These are phyloP conservation scores for Drosophila arizonae DNA, from an alignment of 1,140 invertebrate genomes.

Conservation along the genomic window DNA sequence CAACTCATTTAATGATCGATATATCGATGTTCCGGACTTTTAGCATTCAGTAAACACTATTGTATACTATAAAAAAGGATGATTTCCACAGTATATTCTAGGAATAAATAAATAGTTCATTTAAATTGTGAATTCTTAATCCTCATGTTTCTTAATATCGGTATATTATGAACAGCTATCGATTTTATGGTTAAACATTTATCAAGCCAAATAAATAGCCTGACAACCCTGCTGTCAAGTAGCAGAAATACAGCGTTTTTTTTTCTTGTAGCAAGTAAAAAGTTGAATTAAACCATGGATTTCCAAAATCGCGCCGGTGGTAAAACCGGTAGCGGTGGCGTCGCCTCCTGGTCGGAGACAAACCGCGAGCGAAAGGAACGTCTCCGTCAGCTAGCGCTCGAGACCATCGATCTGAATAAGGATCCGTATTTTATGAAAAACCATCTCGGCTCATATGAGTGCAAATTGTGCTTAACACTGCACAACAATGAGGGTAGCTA, in stretches of 20 bases:
- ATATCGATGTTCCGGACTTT: neutral
- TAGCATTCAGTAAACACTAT: too few species aligned
- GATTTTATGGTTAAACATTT: neutral
- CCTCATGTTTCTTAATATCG: neutral
- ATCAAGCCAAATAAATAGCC: too few species aligned
- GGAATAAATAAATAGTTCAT: too few species aligned
- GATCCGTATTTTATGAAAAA: slow-evolving; percentile 99
- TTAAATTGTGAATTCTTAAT: too few species aligned
- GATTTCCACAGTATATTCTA: too few species aligned
- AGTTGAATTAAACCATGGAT: slow-evolving; percentile 87
- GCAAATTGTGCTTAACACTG: slow-evolving; percentile 98
- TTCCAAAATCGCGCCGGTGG: slow-evolving; percentile 98
- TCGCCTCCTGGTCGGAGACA: slow-evolving; percentile 99
- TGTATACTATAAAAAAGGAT: too few species aligned
- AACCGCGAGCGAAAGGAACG: slow-evolving; percentile 98
- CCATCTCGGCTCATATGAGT: slow-evolving; percentile 99
- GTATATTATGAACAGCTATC: neutral
- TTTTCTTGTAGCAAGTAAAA: slow-evolving; percentile 3
- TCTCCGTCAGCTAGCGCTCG: slow-evolving; percentile 96
- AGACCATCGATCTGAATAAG: slow-evolving; percentile 99
- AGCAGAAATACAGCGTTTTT: slow-evolving; percentile 3
- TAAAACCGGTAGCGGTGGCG: slow-evolving; percentile 99
- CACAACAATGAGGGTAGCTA: slow-evolving; percentile 99
- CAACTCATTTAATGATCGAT: neutral
- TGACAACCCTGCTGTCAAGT: slow-evolving; percentile 44